Evolutionary conservation across 2,888 invertebrate genomes (phyloP).

Genomic region (Actias luna): DNA sequence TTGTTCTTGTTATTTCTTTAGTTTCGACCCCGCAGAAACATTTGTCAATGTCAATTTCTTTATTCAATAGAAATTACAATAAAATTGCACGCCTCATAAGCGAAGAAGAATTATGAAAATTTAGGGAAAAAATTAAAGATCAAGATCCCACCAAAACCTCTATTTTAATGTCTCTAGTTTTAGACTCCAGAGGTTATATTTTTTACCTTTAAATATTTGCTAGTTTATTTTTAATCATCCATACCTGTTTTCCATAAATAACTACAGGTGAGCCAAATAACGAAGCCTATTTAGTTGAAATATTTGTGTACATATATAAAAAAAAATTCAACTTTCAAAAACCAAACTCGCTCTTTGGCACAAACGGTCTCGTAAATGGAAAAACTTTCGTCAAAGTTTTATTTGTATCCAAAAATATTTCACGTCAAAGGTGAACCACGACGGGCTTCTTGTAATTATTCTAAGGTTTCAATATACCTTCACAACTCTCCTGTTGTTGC

Average conservation of each 20-base stretch:
- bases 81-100: too few species aligned
- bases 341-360: neutral
- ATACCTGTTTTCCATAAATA: neutral
- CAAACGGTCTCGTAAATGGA: neutral
- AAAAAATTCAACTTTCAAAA: neutral
- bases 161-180: too few species aligned
- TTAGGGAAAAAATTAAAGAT: too few species aligned
- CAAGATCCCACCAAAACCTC: too few species aligned
- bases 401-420: neutral
- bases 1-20: too few species aligned
- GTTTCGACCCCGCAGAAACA: too few species aligned
- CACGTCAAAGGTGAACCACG: neutral
- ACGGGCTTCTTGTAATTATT: neutral
- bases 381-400: constrained; percentile 6
- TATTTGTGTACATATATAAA: neutral
- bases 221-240: neutral
- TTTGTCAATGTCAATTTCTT: too few species aligned
- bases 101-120: too few species aligned
- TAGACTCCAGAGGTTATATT: too few species aligned
- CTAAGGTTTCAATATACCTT: neutral
- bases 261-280: too few species aligned
- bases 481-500: neutral
- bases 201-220: too few species aligned
- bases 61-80: too few species aligned
- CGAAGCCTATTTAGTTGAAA: neutral